phyloP scores from a whole-genome alignment of 2,113 vertebrate genomes.

The Ophiodon elongatus region DNA sequence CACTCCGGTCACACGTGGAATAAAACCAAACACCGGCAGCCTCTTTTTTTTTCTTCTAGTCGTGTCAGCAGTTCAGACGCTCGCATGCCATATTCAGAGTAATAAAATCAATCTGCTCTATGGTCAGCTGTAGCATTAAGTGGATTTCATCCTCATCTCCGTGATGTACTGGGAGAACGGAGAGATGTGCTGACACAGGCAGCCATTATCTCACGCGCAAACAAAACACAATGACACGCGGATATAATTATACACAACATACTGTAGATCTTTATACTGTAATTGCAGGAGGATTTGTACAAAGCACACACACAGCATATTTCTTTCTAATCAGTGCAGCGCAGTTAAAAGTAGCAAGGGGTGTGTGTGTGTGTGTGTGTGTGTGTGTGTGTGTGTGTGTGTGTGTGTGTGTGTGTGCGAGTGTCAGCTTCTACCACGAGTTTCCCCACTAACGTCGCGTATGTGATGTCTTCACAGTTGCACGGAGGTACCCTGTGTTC shows the following conservation, averaged over 20 bases:
- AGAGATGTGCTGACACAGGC: conserved; percentile 66
- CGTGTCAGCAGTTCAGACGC: conserved; percentile 46
- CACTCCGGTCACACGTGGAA: background rate
- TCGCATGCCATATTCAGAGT: conserved; percentile 11
- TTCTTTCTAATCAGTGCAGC: conserved; percentile 86
- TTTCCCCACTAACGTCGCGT: conserved; percentile 5
- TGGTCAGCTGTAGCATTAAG: conserved; percentile 47
- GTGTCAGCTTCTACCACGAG: background rate
- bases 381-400: conserved; percentile 2
- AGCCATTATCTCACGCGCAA: conserved; percentile 23
- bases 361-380: conserved; percentile 2
- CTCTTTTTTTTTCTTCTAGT: background rate
- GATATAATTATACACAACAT: conserved; percentile 20
- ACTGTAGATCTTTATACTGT: conserved; percentile 22
- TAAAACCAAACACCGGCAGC: conserved; percentile 12
- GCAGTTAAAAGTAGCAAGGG: conserved; percentile 77
- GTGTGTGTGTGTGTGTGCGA: conserved; percentile 9
- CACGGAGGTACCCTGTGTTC: conserved; percentile 97
- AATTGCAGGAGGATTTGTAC: conserved; percentile 86
- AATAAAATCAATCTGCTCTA: conserved; percentile 58
- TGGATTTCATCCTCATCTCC: conserved; percentile 61
- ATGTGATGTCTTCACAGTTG: conserved; percentile 90
- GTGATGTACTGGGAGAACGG: conserved; percentile 56
- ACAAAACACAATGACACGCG: conserved; percentile 37
- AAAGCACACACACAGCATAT: conserved; percentile 85